phyloP scores from a whole-genome alignment of 1,140 invertebrate genomes.

The Scylla paramamosain region DNA sequence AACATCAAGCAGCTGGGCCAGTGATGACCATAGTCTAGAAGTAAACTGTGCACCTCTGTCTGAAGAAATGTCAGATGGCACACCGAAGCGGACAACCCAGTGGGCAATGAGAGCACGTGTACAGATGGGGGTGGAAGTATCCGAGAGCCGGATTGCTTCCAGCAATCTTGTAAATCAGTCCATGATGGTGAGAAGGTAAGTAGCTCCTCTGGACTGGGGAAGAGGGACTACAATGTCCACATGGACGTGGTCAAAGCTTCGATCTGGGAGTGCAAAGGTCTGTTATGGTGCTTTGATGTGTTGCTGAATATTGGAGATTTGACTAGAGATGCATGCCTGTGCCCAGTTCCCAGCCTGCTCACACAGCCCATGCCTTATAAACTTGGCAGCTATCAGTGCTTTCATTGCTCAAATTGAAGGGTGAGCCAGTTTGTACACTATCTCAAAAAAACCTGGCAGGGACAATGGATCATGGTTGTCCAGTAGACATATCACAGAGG shows the following conservation, averaged over 20 bases:
- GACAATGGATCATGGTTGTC: conserved; percentile 28
- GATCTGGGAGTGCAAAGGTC: conserved; percentile 45
- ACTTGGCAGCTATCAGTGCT: conserved; percentile 60
- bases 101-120: conserved; percentile 78
- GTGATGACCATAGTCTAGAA: conserved; percentile 76
- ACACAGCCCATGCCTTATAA: conserved; percentile 65
- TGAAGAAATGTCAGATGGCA: conserved; percentile 79
- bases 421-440: conserved; percentile 8
- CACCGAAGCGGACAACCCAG: conserved; percentile 80
- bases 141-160: conserved; percentile 80
- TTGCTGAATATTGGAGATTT: conserved; percentile 53
- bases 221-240: conserved; percentile 82
- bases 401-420: conserved; percentile 36
- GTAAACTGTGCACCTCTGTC: conserved; percentile 80
- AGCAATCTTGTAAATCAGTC: conserved; percentile 81
- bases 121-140: conserved; percentile 79
- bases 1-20: conserved; percentile 65
- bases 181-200: conserved; percentile 81
- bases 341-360: conserved; percentile 70
- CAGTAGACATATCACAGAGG: conserved; percentile 39
- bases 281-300: conserved; percentile 62
- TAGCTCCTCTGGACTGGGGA: conserved; percentile 78
- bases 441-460: conserved; percentile 47
- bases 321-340: conserved; percentile 66
- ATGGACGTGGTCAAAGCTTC: conserved; percentile 80